phyloP scores from a whole-genome alignment of 2,888 invertebrate genomes.

The Antheraea yamamai region DNA sequence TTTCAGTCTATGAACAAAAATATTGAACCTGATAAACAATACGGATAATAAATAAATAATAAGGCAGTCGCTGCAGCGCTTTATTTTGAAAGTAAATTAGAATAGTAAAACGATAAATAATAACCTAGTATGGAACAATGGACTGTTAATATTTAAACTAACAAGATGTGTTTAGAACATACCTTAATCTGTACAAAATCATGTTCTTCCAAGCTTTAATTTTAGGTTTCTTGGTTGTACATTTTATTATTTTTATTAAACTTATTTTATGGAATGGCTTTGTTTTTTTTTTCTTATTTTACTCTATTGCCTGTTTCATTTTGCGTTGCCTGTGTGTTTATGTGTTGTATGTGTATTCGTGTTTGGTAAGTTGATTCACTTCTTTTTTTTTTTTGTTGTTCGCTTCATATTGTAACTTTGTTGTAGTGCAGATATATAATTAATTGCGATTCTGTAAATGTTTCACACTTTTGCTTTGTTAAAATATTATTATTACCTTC shows the following conservation, averaged over 20 bases:
- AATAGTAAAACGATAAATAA: background rate
- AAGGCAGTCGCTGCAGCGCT: background rate
- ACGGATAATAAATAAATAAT: background rate
- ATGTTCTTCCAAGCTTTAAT: constrained; percentile 81
- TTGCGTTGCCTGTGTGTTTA: constrained; percentile 58
- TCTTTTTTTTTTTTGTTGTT: constrained; percentile 29
- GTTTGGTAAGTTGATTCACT: constrained; percentile 60
- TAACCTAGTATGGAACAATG: constrained; percentile 27
- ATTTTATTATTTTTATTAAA: constrained; percentile 78
- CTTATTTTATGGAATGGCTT: constrained; percentile 77
- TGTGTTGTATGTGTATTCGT: constrained; percentile 58
- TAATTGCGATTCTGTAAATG: background rate
- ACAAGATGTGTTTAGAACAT: constrained; percentile 38
- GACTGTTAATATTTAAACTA: constrained; percentile 51
- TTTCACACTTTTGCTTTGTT: background rate
- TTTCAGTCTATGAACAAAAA: background rate
- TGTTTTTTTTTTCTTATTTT: constrained; percentile 43
- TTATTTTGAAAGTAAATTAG: constrained; percentile 2
- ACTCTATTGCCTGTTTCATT: constrained; percentile 56
- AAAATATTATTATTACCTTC: background rate
- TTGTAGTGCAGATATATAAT: constrained; percentile 3
- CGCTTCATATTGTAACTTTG: constrained; percentile 21
- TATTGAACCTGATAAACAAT: background rate
- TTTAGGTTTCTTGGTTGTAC: constrained; percentile 77
- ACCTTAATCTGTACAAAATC: constrained; percentile 67